phyloP scores from a whole-genome alignment of 2,113 vertebrate species.

The Hippocampus mohnikei region DNA sequence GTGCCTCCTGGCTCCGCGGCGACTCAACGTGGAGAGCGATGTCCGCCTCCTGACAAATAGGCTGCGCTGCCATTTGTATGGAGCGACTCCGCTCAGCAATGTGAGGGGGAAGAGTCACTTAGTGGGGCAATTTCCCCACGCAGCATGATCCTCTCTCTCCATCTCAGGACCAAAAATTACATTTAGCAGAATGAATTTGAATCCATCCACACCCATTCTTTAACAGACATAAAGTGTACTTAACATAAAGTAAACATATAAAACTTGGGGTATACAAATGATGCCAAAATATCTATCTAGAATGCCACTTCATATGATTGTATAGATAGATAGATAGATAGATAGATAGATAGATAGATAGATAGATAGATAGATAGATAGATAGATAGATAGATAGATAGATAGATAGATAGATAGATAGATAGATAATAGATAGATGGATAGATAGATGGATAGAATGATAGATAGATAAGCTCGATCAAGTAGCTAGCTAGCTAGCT shows the following conservation, averaged over 20 bases:
- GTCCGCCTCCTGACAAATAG: conserved; percentile 61
- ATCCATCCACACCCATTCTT: neutral
- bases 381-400: no score
- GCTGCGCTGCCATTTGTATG: conserved; percentile 58
- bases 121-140: conserved; percentile 68
- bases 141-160: conserved; percentile 56
- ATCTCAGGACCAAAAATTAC: conserved; percentile 57
- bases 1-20: conserved; percentile 61
- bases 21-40: conserved; percentile 59
- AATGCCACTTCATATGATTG: neutral
- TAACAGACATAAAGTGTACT: conserved; percentile 3
- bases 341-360: no score
- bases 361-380: no score
- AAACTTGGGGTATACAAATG: neutral
- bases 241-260: neutral
- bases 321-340: no score
- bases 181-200: conserved; percentile 42
- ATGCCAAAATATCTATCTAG: neutral
- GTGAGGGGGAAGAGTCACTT: conserved; percentile 63
- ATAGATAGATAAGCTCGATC: no score
- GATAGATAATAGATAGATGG: no score
- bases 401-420: no score
- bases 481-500: no score
- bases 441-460: no score
- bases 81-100: conserved; percentile 55